Conservation (phyloP, 2,113 vertebrate genomes). For the Perca schrenkii region DNA sequence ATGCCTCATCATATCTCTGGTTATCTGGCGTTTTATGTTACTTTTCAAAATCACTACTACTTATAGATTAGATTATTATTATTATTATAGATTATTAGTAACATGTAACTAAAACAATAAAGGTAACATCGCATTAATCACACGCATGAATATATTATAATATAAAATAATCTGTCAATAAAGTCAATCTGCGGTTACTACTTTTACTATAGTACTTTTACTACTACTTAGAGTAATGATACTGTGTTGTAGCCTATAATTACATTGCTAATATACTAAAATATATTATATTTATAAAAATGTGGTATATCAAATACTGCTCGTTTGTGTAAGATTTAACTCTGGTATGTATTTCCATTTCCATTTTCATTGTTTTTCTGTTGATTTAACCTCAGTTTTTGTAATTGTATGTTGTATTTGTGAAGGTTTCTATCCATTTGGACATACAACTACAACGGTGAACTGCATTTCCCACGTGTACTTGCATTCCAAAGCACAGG, state of each 20-base stretch:
- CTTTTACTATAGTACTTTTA: not conserved
- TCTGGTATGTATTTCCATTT: not conserved
- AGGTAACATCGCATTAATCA: slow-evolving; percentile 15
- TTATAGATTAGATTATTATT: too few species aligned
- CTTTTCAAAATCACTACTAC: not conserved
- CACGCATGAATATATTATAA: not conserved
- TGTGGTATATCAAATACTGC: not conserved
- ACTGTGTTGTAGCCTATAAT: not conserved
- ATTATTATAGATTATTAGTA: not conserved
- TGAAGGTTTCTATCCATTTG: not conserved
- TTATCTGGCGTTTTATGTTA: not conserved
- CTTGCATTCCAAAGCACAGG: slow-evolving; percentile 23
- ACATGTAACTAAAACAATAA: not conserved
- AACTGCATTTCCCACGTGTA: slow-evolving; percentile 11
- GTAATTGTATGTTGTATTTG: not conserved
- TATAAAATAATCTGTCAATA: not conserved
- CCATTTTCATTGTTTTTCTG: not conserved
- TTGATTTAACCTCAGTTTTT: not conserved
- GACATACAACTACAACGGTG: not conserved
- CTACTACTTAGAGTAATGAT: not conserved
- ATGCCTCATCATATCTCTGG: not conserved
- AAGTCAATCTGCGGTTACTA: not conserved
- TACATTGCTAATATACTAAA: not conserved
- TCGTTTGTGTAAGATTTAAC: not conserved
- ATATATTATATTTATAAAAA: not conserved